Percentiles rank a stretch among this genome's conserved stretches.
phyloP scores from a whole-genome alignment of 2,113 vertebrate genomes.

The Corythornis madagascariensis region DNA sequence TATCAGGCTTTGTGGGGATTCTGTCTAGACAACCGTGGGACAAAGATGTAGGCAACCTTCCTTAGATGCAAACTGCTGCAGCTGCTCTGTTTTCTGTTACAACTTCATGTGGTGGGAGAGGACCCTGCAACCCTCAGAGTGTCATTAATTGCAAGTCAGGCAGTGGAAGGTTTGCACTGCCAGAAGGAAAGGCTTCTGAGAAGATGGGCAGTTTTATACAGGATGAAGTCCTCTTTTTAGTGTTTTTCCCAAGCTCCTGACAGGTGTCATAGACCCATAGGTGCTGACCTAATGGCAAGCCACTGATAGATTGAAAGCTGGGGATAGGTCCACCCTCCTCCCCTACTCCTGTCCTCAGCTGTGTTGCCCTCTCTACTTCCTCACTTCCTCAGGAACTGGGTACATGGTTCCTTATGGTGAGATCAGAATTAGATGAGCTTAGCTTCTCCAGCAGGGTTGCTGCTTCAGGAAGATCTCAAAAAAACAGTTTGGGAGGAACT shows the following conservation, averaged over 20 bases:
- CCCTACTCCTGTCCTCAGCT: not conserved
- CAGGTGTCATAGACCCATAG: not conserved
- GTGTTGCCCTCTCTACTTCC: not conserved
- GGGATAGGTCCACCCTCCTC: not conserved
- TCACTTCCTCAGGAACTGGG: not conserved
- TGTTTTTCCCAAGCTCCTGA: not conserved
- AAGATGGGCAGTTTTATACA: not conserved
- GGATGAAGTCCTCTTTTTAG: not conserved
- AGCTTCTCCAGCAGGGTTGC: not conserved
- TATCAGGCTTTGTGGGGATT: not conserved
- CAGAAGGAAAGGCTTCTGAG: not conserved
- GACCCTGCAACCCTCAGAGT: not conserved
- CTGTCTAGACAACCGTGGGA: not conserved
- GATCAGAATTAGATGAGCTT: not conserved
- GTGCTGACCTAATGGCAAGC: not conserved
- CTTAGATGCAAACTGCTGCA: not conserved
- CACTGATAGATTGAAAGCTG: not conserved
- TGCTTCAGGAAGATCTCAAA: not conserved
- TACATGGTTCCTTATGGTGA: not conserved
- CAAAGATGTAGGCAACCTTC: not conserved
- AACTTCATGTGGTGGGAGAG: not conserved
- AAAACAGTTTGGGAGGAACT: not conserved
- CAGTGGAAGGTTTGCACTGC: not conserved
- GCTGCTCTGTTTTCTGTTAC: not conserved
- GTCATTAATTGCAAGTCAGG: not conserved